Percentiles rank a stretch among this genome's conserved stretches.
These are phyloP conservation scores for Odontomachus brunneus DNA, from an alignment of 1,140 invertebrate species.

Conservation along the genomic window DNA sequence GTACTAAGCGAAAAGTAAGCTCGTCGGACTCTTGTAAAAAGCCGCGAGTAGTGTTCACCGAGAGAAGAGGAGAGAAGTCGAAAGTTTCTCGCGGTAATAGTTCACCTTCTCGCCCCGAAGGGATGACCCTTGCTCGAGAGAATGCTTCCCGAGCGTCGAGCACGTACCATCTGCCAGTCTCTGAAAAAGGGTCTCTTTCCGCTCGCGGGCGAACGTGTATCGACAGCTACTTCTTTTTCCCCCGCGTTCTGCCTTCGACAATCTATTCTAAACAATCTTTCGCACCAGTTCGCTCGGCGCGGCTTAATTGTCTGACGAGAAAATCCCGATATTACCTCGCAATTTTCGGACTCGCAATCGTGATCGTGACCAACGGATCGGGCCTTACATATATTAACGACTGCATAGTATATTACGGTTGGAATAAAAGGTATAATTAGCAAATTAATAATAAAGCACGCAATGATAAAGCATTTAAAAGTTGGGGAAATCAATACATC, in stretches of 20 bases:
- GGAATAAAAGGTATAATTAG: too few relatives aligned
- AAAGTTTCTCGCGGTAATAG: conserved; percentile 46
- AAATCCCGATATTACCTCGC: not conserved
- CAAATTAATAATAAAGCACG: too few relatives aligned
- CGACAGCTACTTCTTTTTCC: conserved; percentile 34
- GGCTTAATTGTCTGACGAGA: conserved; percentile 5
- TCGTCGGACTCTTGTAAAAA: conserved; percentile 25
- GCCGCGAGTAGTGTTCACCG: conserved; percentile 25
- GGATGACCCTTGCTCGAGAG: conserved; percentile 56
- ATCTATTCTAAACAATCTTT: conserved; percentile 43
- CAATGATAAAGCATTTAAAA: too few relatives aligned
- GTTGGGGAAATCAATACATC: too few relatives aligned
- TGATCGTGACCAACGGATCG: too few relatives aligned
- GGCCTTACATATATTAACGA: too few relatives aligned
- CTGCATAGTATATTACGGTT: too few relatives aligned
- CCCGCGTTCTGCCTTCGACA: not conserved
- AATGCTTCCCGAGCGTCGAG: conserved; percentile 48
- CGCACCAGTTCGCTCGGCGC: not conserved
- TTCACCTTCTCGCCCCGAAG: conserved; percentile 38
- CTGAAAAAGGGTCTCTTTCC: not conserved
- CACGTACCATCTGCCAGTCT: conserved; percentile 43
- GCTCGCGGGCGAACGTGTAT: conserved; percentile 15
- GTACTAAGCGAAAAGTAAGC: conserved; percentile 5
- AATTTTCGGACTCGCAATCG: too few relatives aligned
- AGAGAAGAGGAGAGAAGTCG: conserved; percentile 13